Percentiles rank a stretch among this genome's conserved stretches.
These are phyloP conservation scores for Podilymbus podiceps DNA, from an alignment of 2,113 vertebrate species.

Conservation along the genomic window DNA sequence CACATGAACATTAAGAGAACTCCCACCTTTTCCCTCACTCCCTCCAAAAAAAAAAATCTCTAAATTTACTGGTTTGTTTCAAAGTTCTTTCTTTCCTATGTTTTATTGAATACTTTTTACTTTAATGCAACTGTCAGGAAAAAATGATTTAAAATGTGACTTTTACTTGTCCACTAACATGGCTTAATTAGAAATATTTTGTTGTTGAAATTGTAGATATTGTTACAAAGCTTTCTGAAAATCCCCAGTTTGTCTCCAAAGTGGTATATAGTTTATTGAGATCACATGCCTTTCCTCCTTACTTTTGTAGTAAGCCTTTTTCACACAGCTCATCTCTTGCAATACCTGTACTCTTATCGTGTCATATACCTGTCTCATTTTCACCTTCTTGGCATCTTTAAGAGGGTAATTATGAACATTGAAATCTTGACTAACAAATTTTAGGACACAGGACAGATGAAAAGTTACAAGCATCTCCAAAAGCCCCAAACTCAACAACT, in stretches of 20 bases:
- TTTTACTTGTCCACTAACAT: neutral
- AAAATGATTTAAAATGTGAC: neutral
- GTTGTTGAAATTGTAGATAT: neutral
- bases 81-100: neutral
- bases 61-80: neutral
- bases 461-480: neutral
- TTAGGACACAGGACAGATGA: neutral
- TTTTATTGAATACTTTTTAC: neutral
- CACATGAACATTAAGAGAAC: neutral
- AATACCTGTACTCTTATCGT: neutral
- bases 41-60: neutral
- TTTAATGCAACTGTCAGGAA: neutral
- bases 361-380: neutral
- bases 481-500: neutral
- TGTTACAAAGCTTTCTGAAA: neutral
- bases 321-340: neutral
- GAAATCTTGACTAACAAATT: neutral
- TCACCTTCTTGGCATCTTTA: neutral
- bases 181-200: neutral
- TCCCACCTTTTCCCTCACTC: neutral
- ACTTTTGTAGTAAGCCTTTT: neutral
- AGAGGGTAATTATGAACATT: neutral
- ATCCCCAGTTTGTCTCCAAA: neutral
- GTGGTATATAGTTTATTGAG: neutral
- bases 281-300: neutral